Percentiles rank a stretch among this genome's conserved stretches.
Conservation (phyloP, 2,888 invertebrate species). For the Neoaliturus tenellus region DNA sequence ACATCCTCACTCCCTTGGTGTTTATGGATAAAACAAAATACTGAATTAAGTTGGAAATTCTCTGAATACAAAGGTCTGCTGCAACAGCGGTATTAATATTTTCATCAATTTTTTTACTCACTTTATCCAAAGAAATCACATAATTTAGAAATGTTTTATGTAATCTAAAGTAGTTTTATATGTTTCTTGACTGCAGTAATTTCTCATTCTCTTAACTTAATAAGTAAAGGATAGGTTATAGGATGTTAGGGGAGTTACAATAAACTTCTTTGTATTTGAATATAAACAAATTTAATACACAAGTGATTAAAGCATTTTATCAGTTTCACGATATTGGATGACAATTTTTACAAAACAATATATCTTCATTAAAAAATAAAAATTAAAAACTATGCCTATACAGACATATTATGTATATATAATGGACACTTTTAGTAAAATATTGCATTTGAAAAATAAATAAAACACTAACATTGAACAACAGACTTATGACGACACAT, state of each 20-base stretch:
- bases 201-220: too few relatives aligned
- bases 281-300: conserved; percentile 32
- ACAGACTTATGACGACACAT: conserved; percentile 18
- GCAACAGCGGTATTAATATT: too few relatives aligned
- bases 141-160: too few relatives aligned
- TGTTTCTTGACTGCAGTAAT: too few relatives aligned
- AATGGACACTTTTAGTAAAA: conserved; percentile 6
- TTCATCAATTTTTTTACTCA: too few relatives aligned
- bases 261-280: background rate
- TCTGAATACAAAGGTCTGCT: too few relatives aligned
- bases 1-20: too few relatives aligned
- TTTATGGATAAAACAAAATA: too few relatives aligned
- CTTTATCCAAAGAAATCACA: too few relatives aligned
- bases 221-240: too few relatives aligned
- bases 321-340: background rate
- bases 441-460: conserved; percentile 29
- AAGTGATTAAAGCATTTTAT: conserved; percentile 11
- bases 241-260: background rate
- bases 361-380: background rate
- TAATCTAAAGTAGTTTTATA: too few relatives aligned
- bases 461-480: conserved; percentile 18
- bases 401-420: conserved; percentile 12
- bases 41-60: too few relatives aligned
- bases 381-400: background rate
- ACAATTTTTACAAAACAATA: background rate